Percentiles rank a stretch among this genome's conserved stretches.
Evolutionary conservation across 2,888 invertebrate genomes (phyloP).

Genomic region (Allolobophora icterica): DNA sequence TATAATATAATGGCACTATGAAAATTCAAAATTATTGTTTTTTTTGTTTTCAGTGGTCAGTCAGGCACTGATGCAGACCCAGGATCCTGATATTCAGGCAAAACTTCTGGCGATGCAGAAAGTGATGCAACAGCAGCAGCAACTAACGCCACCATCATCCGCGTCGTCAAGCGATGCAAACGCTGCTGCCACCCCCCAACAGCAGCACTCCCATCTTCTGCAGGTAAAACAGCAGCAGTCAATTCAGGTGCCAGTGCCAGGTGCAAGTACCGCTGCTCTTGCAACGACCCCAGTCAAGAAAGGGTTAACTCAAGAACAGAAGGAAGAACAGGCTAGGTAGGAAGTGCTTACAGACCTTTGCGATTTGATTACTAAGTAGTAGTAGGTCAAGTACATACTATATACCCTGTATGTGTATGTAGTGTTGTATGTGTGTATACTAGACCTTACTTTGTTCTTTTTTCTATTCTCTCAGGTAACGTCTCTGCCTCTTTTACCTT

Average conservation of each 20-base stretch:
- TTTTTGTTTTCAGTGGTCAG: slow-evolving; percentile 76
- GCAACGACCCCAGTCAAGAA: background rate
- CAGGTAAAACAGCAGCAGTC: background rate
- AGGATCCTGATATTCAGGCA: slow-evolving; percentile 90
- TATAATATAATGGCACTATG: background rate
- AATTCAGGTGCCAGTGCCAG: background rate
- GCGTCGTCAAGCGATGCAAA: background rate
- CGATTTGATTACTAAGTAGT: background rate
- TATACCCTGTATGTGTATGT: no score
- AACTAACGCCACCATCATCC: background rate
- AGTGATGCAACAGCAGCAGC: slow-evolving; percentile 62
- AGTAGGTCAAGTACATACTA: no score
- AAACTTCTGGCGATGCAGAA: slow-evolving; percentile 85
- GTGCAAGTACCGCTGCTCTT: background rate
- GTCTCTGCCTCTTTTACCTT: no score
- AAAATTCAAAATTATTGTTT: background rate
- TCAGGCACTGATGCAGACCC: slow-evolving; percentile 87
- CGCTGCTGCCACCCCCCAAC: background rate
- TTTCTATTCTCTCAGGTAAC: no score
- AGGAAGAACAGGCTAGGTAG: slow-evolving; percentile 63
- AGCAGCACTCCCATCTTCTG: slow-evolving; percentile 20
- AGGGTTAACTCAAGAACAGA: slow-evolving; percentile 60
- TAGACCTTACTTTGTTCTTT: no score
- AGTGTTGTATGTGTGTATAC: no score
- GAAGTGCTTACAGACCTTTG: background rate